Evolutionary conservation across 2,113 vertebrate species (phyloP), one percentile per base, ranked within the genome.

Genomic region (Craseonycteris thonglongyai): DNA sequence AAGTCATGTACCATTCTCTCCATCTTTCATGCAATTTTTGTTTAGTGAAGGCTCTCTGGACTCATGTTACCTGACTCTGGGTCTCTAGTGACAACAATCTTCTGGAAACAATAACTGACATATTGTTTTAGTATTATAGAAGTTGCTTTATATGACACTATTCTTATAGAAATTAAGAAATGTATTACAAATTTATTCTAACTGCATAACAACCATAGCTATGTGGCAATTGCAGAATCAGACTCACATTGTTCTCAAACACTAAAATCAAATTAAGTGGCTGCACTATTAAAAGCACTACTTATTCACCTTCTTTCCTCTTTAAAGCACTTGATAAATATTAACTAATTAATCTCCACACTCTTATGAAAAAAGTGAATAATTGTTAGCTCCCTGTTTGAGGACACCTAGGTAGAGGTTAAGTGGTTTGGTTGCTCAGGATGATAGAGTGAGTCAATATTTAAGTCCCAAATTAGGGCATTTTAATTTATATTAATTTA

Each of bases 291-390:
- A 91, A 95, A 90, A 96, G 84, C 19, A 69, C 72, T 93, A 82
- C 63, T 92, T 96, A 96, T 80, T 87, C 80, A 68, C 80, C 51
- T 88, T 58, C 69, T 96, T 97, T 94, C 69, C 40, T 86, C 84
- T 94, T 96, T 89, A 89, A 94, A 88, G 28, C 28, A 88, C 88
- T 94, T 94, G 95, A 59, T 88, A 97, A 97, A 97, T 82, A 97
- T 96, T 96, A 97, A 92, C 90, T 97, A 97, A 97, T 97, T 96
- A 97, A 91, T 93, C 88, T 51, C 92, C 56, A 95, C 24, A 89
- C 21, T 80, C 38, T 94, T 97, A 56, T 82, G 54, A 93, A 90
- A 45, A 92, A 86, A 74, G 82, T 95, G 95, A 96, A 96, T 97
- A 97, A 93, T 91, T 89, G 40, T 92, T 95, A 88, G 58, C 72